Percentiles rank a stretch among this genome's conserved stretches.
Evolutionary conservation across 2,888 invertebrate species (phyloP).

Genomic region (Pteria penguin): DNA sequence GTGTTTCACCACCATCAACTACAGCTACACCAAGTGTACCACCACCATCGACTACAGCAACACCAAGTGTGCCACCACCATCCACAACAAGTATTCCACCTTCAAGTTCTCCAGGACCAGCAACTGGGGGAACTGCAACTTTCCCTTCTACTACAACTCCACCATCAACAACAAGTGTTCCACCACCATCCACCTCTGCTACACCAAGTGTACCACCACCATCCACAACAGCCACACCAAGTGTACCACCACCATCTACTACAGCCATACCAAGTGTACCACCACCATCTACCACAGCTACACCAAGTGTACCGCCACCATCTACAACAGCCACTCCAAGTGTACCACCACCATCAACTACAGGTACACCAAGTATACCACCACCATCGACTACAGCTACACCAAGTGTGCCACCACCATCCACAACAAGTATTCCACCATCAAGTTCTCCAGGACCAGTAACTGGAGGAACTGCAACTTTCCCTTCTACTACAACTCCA

Average conservation of each 20-base stretch:
- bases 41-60: background rate
- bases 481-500: too few relatives aligned
- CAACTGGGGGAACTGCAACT: background rate
- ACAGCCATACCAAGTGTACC: background rate
- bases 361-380: background rate
- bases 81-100: background rate
- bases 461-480: too few relatives aligned
- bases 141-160: background rate
- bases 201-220: background rate
- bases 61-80: background rate
- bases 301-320: background rate
- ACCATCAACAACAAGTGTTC: background rate
- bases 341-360: background rate
- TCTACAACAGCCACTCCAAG: background rate
- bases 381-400: background rate
- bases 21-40: background rate
- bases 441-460: too few relatives aligned
- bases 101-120: background rate
- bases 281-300: background rate
- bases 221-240: background rate
- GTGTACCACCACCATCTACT: background rate
- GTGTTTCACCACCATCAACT: background rate
- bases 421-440: background rate
- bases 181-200: background rate
- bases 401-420: background rate